phyloP scores from a whole-genome alignment of 1,140 invertebrate genomes.

The Saccostrea cuccullata region DNA sequence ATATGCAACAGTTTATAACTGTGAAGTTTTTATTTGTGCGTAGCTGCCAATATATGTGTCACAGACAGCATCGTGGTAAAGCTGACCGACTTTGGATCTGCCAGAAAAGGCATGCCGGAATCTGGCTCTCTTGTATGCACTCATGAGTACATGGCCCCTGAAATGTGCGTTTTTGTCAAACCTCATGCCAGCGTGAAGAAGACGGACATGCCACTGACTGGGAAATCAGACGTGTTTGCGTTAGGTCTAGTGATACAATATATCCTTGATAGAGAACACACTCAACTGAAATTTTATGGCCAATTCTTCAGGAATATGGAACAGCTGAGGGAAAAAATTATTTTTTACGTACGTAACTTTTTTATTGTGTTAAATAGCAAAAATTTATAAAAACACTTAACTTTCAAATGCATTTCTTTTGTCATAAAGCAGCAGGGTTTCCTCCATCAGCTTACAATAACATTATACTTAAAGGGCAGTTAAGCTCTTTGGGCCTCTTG shows the following conservation, averaged over 20 bases:
- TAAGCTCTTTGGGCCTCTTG: too few species aligned
- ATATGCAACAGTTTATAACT: too few species aligned
- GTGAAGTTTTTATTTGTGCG: slow-evolving; percentile 22
- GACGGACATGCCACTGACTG: slow-evolving; percentile 44
- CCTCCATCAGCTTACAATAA: too few species aligned
- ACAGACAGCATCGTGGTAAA: slow-evolving; percentile 15
- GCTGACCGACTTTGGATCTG: slow-evolving; percentile 60
- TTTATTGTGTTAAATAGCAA: too few species aligned
- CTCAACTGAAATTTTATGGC: slow-evolving; percentile 44
- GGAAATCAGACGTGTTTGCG: slow-evolving; percentile 55
- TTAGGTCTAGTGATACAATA: slow-evolving; percentile 55
- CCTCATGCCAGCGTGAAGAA: neutral
- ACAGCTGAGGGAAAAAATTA: neutral
- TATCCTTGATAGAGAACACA: slow-evolving; percentile 52
- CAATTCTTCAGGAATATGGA: slow-evolving; percentile 23
- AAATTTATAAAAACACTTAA: too few species aligned
- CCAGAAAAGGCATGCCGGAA: slow-evolving; percentile 33
- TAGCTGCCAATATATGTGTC: slow-evolving; percentile 60
- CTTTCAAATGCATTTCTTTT: too few species aligned
- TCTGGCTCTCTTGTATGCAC: slow-evolving; percentile 50
- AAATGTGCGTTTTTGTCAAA: slow-evolving; percentile 16
- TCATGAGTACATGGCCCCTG: slow-evolving; percentile 60
- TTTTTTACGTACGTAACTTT: slow-evolving; percentile 4
- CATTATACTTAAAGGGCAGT: too few species aligned
- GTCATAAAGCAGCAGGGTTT: too few species aligned